These are phyloP conservation scores for Psilopsiagon aymara DNA, from an alignment of 2,113 vertebrate species.

Conservation along the genomic window DNA sequence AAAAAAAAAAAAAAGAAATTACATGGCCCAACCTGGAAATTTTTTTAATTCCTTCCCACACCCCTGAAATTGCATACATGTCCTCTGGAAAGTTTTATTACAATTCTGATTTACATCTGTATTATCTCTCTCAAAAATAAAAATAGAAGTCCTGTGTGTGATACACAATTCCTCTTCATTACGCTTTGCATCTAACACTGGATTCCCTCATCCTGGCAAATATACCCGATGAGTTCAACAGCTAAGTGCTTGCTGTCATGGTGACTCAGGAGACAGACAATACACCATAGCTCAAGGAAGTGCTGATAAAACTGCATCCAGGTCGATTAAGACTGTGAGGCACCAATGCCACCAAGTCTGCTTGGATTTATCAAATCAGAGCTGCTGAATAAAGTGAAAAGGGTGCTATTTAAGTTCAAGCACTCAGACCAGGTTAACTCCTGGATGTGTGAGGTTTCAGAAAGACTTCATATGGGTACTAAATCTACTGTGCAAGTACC, in stretches of 20 bases:
- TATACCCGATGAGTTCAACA: rapidly evolving
- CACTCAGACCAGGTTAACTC: neutral
- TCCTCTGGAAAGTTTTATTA: neutral
- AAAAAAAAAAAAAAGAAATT: neutral
- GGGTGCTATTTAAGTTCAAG: neutral
- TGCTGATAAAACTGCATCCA: neutral
- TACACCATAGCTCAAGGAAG: neutral
- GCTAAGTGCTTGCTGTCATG: rapidly evolving
- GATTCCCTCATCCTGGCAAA: neutral
- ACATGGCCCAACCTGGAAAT: neutral
- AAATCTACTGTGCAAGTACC: rapidly evolving
- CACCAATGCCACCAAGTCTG: neutral
- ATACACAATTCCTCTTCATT: neutral
- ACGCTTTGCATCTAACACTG: neutral
- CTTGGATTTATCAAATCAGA: neutral
- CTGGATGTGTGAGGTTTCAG: neutral
- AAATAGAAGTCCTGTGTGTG: rapidly evolving
- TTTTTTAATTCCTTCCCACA: neutral
- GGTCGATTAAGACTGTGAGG: neutral
- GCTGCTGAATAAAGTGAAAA: neutral
- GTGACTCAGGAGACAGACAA: neutral
- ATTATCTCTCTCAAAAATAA: neutral
- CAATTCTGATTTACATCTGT: neutral
- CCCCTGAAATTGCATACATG: neutral
- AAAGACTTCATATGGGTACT: neutral